A percentile compares a stretch with the other conserved stretches of the same genome.
Evolutionary conservation across 1,140 invertebrate genomes (phyloP).

Genomic region (Apis laboriosa): DNA sequence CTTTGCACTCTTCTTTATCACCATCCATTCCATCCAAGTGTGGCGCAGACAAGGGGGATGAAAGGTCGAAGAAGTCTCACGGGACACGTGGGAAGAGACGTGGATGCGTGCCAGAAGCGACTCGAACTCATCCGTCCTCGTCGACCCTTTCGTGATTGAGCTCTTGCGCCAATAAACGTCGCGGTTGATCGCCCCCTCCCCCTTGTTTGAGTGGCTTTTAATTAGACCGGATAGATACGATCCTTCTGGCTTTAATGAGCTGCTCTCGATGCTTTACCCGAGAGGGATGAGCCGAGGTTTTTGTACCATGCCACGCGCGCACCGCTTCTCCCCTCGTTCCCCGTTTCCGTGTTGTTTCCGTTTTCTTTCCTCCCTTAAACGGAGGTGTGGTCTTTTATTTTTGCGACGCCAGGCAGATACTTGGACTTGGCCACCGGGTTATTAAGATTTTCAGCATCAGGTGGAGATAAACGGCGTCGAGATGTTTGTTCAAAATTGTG

Average conservation of each 20-base stretch:
- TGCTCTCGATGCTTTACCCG: neutral
- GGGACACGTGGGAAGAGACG: constrained; percentile 52
- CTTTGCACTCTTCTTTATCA: too few relatives aligned
- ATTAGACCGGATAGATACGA: constrained; percentile 38
- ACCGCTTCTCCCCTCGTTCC: neutral
- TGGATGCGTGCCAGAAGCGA: constrained; percentile 63
- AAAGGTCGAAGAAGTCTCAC: constrained; percentile 24
- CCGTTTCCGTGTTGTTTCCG: neutral
- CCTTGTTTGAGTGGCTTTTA: constrained; percentile 41
- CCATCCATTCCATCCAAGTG: too few relatives aligned
- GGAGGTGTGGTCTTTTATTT: neutral
- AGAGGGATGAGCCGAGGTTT: neutral
- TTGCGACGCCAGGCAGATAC: too few relatives aligned
- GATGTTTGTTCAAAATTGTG: too few relatives aligned
- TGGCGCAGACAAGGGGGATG: neutral
- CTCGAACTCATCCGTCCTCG: constrained; percentile 18
- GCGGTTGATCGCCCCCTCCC: constrained; percentile 17
- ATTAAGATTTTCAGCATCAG: too few relatives aligned
- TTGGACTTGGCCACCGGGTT: too few relatives aligned
- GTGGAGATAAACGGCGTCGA: too few relatives aligned
- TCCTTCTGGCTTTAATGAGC: constrained; percentile 35
- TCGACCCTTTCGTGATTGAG: constrained; percentile 38
- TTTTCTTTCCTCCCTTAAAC: constrained; percentile 4
- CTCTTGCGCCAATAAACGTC: constrained; percentile 46
- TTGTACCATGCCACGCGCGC: neutral